Evolutionary conservation across 2,113 vertebrate species (phyloP).

Genomic region (Nycticryphes semicollaris): DNA sequence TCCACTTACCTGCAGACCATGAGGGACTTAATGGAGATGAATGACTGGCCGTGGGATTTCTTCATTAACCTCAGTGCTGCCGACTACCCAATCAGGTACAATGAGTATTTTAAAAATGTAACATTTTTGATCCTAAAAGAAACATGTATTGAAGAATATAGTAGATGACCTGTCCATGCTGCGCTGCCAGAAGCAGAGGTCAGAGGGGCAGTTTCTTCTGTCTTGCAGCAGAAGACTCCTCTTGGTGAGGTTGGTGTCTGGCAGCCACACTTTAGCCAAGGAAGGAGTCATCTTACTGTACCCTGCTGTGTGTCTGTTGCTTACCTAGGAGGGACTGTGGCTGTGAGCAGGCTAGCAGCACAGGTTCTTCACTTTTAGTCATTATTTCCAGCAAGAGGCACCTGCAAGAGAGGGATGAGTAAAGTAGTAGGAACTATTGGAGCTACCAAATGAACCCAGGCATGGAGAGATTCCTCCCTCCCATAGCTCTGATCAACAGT

Average conservation of each 20-base stretch:
- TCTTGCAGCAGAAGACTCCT: not conserved
- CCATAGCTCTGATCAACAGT: not conserved
- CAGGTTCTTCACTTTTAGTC: not conserved
- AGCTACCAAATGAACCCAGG: not conserved
- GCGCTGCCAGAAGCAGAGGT: not conserved
- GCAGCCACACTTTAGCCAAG: not conserved
- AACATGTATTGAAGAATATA: not conserved
- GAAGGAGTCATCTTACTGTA: not conserved
- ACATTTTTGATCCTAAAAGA: not conserved
- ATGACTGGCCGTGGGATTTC: conserved; percentile 98
- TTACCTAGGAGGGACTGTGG: not conserved
- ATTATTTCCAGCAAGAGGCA: not conserved
- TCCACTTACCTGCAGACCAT: conserved; percentile 95
- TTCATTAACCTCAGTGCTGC: conserved; percentile 99
- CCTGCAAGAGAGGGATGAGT: not conserved
- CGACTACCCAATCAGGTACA: conserved; percentile 96
- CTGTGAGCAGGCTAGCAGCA: not conserved
- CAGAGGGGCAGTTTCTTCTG: not conserved
- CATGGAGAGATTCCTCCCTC: not conserved
- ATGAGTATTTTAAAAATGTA: not conserved
- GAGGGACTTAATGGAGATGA: conserved; percentile 93
- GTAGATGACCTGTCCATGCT: not conserved
- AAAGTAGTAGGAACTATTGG: not conserved
- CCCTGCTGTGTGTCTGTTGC: not conserved
- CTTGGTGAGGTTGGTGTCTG: not conserved